Percentiles rank a stretch among this genome's conserved stretches.
These are phyloP conservation scores for Cosmorhoe ocellata DNA, from an alignment of 2,888 invertebrate genomes.

Conservation along the genomic window DNA sequence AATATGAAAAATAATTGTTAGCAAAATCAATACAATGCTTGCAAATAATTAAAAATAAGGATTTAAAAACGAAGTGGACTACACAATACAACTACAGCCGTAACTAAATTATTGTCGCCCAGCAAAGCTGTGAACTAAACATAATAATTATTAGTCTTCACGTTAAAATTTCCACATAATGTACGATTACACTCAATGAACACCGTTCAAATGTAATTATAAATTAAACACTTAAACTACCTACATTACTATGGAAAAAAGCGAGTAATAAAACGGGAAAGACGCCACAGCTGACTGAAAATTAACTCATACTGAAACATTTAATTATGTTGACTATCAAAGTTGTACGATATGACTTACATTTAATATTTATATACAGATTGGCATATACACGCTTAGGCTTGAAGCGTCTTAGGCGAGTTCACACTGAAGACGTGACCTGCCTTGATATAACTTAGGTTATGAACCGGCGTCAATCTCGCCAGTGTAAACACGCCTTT, in stretches of 20 bases:
- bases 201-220: conserved; percentile 54
- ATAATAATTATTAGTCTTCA: conserved; percentile 55
- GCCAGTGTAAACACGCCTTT: conserved; percentile 1
- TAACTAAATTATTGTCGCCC: conserved; percentile 69
- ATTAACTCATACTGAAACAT: conserved; percentile 10
- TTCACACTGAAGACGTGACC: conserved; percentile 1
- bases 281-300: conserved; percentile 28
- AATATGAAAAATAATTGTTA: conserved; percentile 19
- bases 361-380: conserved; percentile 49
- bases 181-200: conserved; percentile 37
- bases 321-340: conserved; percentile 49
- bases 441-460: neutral
- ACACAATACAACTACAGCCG: conserved; percentile 49
- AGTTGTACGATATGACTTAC: conserved; percentile 62
- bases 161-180: conserved; percentile 45
- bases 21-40: conserved; percentile 48
- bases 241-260: conserved; percentile 46
- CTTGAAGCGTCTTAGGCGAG: neutral
- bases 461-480: neutral
- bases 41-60: conserved; percentile 37
- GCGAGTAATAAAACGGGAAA: conserved; percentile 43
- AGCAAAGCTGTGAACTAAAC: conserved; percentile 61
- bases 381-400: conserved; percentile 13
- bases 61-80: conserved; percentile 38
- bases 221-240: conserved; percentile 55